phyloP scores from a whole-genome alignment of 2,113 vertebrate genomes.

The Antidorcas marsupialis region DNA sequence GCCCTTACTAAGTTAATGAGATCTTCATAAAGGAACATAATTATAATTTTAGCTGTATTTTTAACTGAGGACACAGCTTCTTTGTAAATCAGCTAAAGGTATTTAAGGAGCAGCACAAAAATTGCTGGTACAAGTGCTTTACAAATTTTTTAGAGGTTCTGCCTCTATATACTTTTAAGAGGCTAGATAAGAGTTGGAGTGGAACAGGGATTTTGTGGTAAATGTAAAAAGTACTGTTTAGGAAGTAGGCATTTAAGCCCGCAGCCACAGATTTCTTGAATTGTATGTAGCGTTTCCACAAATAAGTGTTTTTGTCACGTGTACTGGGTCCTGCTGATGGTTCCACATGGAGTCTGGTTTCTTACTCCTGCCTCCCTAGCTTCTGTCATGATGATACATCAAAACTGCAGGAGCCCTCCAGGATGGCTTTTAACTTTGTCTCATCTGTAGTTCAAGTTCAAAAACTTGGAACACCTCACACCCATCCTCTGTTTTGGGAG shows the following conservation, averaged over 20 bases:
- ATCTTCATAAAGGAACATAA: not conserved
- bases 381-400: not conserved
- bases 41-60: rapidly evolving
- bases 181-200: not conserved
- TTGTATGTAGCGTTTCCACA: not conserved
- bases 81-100: not conserved
- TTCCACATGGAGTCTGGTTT: not conserved
- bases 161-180: not conserved
- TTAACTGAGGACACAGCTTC: not conserved
- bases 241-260: rapidly evolving
- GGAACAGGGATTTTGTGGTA: rapidly evolving
- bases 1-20: not conserved
- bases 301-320: rapidly evolving
- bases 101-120: not conserved
- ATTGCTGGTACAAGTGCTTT: not conserved
- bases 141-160: not conserved
- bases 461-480: not conserved
- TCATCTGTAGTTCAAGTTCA: not conserved
- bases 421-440: not conserved
- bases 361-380: not conserved
- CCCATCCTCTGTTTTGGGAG: not conserved
- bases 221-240: not conserved
- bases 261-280: not conserved
- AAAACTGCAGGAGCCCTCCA: not conserved
- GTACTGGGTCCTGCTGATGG: not conserved